Conservation (phyloP, 1,140 invertebrate genomes). For the Plutomurus gul region DNA sequence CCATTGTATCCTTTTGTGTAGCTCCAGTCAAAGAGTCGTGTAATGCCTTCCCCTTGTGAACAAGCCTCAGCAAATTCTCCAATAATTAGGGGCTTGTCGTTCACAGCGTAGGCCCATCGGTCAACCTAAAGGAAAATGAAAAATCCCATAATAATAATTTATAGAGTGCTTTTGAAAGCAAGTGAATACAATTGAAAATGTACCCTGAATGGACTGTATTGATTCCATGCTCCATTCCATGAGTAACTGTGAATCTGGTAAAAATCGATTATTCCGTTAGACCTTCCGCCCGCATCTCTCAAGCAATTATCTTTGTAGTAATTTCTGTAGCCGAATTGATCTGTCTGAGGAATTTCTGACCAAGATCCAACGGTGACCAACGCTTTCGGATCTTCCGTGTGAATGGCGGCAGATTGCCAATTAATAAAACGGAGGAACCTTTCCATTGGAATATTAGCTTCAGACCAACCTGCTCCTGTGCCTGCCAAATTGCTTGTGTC, state of each 20-base stretch:
- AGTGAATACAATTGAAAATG: not conserved
- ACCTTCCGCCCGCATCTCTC: constrained; percentile 53
- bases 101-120: constrained; percentile 54
- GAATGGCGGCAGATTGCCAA: constrained; percentile 58
- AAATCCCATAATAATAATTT: not conserved
- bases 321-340: constrained; percentile 57
- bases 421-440: constrained; percentile 57
- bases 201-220: constrained; percentile 57
- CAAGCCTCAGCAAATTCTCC: constrained; percentile 57
- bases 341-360: constrained; percentile 56
- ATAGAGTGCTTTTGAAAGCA: not conserved
- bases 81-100: constrained; percentile 58
- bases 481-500: constrained; percentile 55
- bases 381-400: constrained; percentile 56
- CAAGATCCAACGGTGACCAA: constrained; percentile 59
- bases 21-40: constrained; percentile 56
- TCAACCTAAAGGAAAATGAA: constrained; percentile 54
- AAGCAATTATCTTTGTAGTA: constrained; percentile 58
- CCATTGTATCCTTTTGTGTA: constrained; percentile 58
- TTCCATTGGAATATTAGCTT: constrained; percentile 40
- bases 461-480: constrained; percentile 58
- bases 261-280: constrained; percentile 55
- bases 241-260: constrained; percentile 58
- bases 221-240: constrained; percentile 54
- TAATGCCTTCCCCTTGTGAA: constrained; percentile 54